Evolutionary conservation across 2,888 invertebrate species (phyloP).

Genomic region (Cheiracanthium punctorium): DNA sequence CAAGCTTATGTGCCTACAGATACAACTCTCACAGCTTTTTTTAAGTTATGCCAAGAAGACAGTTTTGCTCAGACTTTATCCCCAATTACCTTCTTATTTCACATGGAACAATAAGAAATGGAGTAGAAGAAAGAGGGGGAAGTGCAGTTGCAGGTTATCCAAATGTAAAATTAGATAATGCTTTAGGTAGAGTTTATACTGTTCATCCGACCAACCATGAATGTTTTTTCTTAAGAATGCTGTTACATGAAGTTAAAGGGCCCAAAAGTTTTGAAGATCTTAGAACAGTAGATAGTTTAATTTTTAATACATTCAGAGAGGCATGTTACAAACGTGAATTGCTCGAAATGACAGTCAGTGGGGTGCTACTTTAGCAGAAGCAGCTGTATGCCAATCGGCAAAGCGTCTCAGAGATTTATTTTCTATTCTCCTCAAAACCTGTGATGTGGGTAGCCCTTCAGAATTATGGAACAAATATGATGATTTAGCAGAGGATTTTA

Average conservation of each 20-base stretch:
- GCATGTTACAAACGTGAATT: background rate
- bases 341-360: background rate
- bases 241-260: background rate
- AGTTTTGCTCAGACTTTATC: background rate
- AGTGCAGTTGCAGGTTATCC: background rate
- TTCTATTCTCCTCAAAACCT: background rate
- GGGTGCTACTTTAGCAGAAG: background rate
- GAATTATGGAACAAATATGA: background rate
- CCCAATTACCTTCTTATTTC: background rate
- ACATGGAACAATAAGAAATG: background rate
- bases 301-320: background rate
- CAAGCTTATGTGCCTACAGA: background rate
- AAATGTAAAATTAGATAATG: background rate
- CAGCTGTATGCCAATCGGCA: background rate
- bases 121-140: background rate
- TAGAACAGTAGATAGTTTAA: background rate
- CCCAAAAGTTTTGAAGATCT: background rate
- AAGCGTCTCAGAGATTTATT: background rate
- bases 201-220: background rate
- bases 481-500: background rate
- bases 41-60: background rate
- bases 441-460: background rate
- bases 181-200: slow-evolving; percentile 21
- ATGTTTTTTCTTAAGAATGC: background rate
- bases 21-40: no score